A percentile compares a stretch with the other conserved stretches of the same genome.
phyloP scores from a whole-genome alignment of 2,797 vertebrate genomes.

The Lateolabrax maculatus region DNA sequence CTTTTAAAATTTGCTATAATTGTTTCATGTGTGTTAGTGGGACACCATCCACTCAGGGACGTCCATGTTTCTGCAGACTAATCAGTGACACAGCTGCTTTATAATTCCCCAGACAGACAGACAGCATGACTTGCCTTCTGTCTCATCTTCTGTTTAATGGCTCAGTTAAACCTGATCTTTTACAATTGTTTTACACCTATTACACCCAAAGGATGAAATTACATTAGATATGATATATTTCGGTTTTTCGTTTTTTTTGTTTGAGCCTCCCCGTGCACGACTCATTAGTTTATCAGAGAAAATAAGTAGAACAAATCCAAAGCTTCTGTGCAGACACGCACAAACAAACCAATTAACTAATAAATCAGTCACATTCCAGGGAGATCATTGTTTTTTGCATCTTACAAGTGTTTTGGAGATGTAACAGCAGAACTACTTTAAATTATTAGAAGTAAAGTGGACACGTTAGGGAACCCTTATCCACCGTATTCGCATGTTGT shows the following conservation, averaged over 20 bases:
- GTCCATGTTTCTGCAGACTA: constrained; percentile 14
- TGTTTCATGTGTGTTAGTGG: constrained; percentile 21
- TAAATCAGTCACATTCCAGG: background rate
- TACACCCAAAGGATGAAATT: background rate
- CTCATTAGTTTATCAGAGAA: background rate
- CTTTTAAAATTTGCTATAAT: background rate
- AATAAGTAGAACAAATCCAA: background rate
- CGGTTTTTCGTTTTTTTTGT: background rate
- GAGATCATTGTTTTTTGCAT: background rate
- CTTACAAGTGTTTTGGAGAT: background rate
- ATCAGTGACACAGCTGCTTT: constrained; percentile 37
- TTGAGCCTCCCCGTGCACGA: too few relatives aligned
- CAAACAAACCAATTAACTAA: background rate
- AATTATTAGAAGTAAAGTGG: background rate
- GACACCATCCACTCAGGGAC: background rate
- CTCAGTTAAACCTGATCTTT: background rate
- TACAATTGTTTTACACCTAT: background rate
- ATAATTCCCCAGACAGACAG: constrained; percentile 42
- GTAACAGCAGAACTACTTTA: background rate
- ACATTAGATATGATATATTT: background rate
- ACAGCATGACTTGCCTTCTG: constrained; percentile 34
- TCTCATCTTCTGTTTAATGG: constrained; percentile 12
- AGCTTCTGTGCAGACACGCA: background rate
- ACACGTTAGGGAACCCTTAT: background rate
- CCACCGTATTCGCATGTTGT: background rate